Evolutionary conservation across 2,797 vertebrate genomes (phyloP).

Genomic region (Nothura maculosa): DNA sequence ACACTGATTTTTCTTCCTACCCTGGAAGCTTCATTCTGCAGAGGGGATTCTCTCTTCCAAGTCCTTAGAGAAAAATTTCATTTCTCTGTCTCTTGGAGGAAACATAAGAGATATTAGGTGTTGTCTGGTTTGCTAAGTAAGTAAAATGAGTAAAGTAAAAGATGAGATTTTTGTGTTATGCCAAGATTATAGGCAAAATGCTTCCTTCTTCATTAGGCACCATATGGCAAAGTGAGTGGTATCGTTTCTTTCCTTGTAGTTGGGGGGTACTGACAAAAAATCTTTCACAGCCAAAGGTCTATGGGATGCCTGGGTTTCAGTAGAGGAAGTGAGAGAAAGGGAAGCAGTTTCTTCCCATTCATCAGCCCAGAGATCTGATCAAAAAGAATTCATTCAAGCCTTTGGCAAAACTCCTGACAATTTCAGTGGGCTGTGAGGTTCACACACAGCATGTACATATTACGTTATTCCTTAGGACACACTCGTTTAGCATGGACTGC

Average conservation of each 20-base stretch:
- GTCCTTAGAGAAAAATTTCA: not conserved
- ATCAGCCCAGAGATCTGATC: not conserved
- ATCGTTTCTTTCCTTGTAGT: not conserved
- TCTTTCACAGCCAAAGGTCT: not conserved
- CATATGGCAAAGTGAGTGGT: not conserved
- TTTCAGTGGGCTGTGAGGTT: constrained; percentile 41
- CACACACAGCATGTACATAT: constrained; percentile 22
- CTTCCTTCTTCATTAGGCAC: not conserved
- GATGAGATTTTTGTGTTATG: not conserved
- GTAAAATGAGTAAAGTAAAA: not conserved
- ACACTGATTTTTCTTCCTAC: not conserved
- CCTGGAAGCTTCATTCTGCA: not conserved
- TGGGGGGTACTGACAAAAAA: not conserved
- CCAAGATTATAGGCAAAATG: not conserved
- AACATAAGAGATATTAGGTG: not conserved
- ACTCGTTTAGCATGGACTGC: constrained; percentile 12
- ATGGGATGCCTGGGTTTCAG: constrained; percentile 17
- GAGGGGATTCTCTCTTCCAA: not conserved
- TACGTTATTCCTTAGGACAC: not conserved
- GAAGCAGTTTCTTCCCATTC: constrained; percentile 34
- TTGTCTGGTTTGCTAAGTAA: not conserved
- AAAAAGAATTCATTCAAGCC: constrained; percentile 40
- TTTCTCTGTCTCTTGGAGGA: not conserved
- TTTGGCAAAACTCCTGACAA: constrained; percentile 60
- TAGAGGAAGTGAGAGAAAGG: constrained; percentile 15